Percentiles rank a stretch among this genome's conserved stretches.
Evolutionary conservation across 2,113 vertebrate genomes (phyloP).

Genomic region (Pitta sordida): DNA sequence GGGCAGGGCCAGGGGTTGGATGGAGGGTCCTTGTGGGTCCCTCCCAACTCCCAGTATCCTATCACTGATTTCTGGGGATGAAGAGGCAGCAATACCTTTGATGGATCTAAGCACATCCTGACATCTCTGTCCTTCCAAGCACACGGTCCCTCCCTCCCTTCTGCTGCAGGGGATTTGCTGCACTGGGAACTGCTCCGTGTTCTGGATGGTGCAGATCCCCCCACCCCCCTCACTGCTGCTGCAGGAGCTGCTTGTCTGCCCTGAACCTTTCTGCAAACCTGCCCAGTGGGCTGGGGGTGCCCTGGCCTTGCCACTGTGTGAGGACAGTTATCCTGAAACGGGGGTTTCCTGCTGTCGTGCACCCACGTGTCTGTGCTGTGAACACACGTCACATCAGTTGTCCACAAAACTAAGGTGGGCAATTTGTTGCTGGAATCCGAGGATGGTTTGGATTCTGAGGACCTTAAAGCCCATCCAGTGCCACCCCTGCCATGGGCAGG

Average conservation of each 20-base stretch:
- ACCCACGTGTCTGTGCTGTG: neutral
- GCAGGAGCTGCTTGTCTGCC: neutral
- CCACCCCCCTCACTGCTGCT: neutral
- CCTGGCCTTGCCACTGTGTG: neutral
- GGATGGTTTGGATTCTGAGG: neutral
- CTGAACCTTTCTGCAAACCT: accelerated
- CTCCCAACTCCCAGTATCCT: neutral
- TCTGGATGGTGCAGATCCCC: neutral
- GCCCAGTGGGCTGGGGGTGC: neutral
- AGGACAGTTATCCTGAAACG: neutral
- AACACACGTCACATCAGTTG: neutral
- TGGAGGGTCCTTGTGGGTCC: neutral
- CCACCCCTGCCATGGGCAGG: neutral
- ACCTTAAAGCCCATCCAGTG: neutral
- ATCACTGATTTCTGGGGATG: neutral
- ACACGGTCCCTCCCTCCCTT: neutral
- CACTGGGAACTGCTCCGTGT: neutral
- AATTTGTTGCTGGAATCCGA: neutral
- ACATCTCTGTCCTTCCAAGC: neutral
- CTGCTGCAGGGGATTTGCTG: accelerated
- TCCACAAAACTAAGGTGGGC: neutral
- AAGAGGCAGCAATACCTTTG: neutral
- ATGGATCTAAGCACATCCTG: neutral
- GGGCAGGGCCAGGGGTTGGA: accelerated
- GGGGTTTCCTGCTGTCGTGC: neutral